Percentiles rank a stretch among this genome's conserved stretches.
Conservation (phyloP, 1,140 invertebrate species). For the Thaumatotibia leucotreta region DNA sequence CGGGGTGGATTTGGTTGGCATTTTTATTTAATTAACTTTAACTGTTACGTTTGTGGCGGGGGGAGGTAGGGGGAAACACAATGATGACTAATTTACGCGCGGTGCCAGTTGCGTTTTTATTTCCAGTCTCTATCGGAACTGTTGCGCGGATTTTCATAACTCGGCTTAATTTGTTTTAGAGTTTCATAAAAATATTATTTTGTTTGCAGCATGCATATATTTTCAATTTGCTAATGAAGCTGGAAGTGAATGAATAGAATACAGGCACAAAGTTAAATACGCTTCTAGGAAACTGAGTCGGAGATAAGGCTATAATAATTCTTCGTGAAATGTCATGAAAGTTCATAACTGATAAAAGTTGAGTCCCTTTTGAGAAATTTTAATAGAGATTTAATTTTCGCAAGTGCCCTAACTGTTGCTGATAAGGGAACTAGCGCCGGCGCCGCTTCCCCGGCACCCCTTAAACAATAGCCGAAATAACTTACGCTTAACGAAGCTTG, state of each 20-base stretch:
- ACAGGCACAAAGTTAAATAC: constrained; percentile 49
- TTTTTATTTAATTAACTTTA: constrained; percentile 73
- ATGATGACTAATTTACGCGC: constrained; percentile 61
- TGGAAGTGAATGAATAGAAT: constrained; percentile 48
- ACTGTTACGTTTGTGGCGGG: constrained; percentile 42
- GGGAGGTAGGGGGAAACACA: constrained; percentile 40
- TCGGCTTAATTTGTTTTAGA: constrained; percentile 27
- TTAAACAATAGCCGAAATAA: constrained; percentile 13
- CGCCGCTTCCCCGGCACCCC: background rate
- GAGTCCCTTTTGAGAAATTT: constrained; percentile 67
- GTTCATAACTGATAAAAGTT: constrained; percentile 74
- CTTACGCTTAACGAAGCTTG: background rate
- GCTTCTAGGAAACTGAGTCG: constrained; percentile 40
- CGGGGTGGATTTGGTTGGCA: constrained; percentile 49
- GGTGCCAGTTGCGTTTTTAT: constrained; percentile 39
- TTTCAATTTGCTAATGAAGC: constrained; percentile 11
- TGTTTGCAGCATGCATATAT: constrained; percentile 6
- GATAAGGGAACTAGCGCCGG: constrained; percentile 37
- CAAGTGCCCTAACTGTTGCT: constrained; percentile 31
- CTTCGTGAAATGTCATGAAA: constrained; percentile 68
- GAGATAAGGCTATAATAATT: constrained; percentile 72
- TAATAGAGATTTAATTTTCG: constrained; percentile 71
- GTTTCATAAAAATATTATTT: constrained; percentile 19
- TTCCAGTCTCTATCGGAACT: constrained; percentile 27
- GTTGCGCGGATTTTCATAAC: constrained; percentile 26